Conservation (phyloP, 2,113 vertebrate species). For the Tetrax tetrax region DNA sequence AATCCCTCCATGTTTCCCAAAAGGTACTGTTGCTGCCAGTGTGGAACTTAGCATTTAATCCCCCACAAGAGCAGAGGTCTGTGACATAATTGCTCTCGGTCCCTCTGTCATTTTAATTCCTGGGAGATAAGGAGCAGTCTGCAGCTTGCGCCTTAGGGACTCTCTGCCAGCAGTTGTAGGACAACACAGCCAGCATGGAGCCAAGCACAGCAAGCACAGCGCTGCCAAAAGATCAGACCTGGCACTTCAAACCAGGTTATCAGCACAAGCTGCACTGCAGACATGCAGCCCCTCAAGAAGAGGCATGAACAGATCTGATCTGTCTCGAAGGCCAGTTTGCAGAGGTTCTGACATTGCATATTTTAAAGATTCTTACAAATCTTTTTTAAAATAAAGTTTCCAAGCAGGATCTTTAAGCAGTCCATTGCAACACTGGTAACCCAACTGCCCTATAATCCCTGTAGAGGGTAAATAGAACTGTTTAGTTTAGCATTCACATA, state of each 20-base stretch:
- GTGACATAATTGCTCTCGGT: not conserved
- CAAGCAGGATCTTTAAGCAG: not conserved
- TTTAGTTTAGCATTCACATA: not conserved
- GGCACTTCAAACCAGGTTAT: not conserved
- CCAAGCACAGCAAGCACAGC: not conserved
- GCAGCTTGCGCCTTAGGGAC: not conserved
- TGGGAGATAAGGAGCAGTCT: not conserved
- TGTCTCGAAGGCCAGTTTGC: not conserved
- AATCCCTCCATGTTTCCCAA: not conserved
- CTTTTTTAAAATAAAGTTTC: not conserved
- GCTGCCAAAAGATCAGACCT: not conserved
- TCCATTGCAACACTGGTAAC: not conserved
- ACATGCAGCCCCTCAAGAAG: not conserved
- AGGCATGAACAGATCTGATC: not conserved
- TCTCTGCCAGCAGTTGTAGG: not conserved
- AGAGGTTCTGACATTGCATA: not conserved
- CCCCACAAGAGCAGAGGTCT: not conserved
- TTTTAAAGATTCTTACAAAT: not conserved
- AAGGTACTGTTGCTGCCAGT: not conserved
- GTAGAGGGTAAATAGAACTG: not conserved
- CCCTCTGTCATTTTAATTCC: not conserved
- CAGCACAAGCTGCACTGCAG: not conserved
- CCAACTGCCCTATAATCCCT: not conserved
- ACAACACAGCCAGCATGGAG: not conserved
- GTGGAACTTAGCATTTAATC: not conserved